Percentiles rank a stretch among this genome's conserved stretches.
Conservation (phyloP, 2,113 vertebrate species). For the Chloropsis cyanopogon region DNA sequence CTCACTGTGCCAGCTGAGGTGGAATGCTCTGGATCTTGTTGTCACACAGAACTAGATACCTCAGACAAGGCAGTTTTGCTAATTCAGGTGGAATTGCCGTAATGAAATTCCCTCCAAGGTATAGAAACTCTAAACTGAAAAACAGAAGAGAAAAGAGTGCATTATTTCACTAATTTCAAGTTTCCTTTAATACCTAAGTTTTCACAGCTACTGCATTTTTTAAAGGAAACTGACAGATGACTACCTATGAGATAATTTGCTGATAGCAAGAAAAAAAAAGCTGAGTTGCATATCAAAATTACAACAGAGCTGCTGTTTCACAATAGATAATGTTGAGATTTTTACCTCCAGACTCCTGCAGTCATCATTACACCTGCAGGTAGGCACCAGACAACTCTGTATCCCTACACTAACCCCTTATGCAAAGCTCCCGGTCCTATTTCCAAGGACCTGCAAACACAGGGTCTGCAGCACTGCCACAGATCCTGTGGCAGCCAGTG, state of each 20-base stretch:
- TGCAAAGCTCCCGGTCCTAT: not conserved
- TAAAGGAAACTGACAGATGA: not conserved
- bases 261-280: not conserved
- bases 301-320: not conserved
- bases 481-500: not conserved
- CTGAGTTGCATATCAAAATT: not conserved
- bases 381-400: not conserved
- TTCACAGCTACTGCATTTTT: not conserved
- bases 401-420: not conserved
- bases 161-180: not conserved
- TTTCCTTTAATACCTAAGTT: not conserved
- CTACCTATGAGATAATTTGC: not conserved
- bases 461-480: not conserved
- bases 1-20: conserved; percentile 93
- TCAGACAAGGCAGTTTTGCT: conserved; percentile 88
- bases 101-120: conserved; percentile 97
- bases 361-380: not conserved
- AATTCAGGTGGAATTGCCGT: conserved; percentile 91
- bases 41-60: conserved; percentile 93
- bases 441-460: not conserved
- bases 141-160: not conserved
- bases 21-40: conserved; percentile 97
- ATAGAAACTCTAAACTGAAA: conserved; percentile 91
- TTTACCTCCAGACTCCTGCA: not conserved
- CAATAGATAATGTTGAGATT: not conserved